Evolutionary conservation across 2,113 vertebrate genomes (phyloP), one percentile per base, ranked within the genome.

Genomic region (Craseonycteris thonglongyai): DNA sequence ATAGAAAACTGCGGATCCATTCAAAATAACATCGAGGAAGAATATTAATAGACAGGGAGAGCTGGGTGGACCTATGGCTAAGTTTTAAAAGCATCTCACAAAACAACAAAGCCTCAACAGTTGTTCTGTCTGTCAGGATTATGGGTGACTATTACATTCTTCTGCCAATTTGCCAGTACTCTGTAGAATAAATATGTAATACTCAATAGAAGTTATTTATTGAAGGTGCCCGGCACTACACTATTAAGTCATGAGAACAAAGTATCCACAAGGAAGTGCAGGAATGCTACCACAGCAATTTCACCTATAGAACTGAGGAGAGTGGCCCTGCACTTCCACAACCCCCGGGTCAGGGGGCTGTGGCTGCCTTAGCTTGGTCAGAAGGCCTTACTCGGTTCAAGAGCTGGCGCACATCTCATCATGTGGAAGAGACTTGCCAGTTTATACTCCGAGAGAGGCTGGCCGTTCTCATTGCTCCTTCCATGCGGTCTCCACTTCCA

Each of bases 21-120:
- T 93, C 63, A 93, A 95, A 95, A 91, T 68, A 88, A 88, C 91
- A 69, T 9, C 0, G 5, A 92, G 91, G 78, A 84, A 95, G 78
- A 80, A 49, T 80, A 95, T 94, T 78, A 76, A 92, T 74, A 90
- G 95, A 45, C 87, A 47, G 7, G 10, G 87, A 89, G 85, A 83
- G 56, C 38, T 3, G 26, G n/a, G 59, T 24, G 35, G 51, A 49
- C 59, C 26, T 11, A 42, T 33, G 9, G 33, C 42, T 54, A 61
- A 11, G 28, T 74, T 86, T 84, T 61, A 87, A 95, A 72, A 84
- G 13, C 33, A 61, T 75, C 84, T 83, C 42, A 74, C 40, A 42
- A 78, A 87, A 65, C 74, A 79, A 18, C 45, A 74, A 24, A n/a
- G 21, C 8, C 21, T 90, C 54, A 24, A 66, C 49, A 87, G 74